Evolutionary conservation across 2,113 vertebrate species (phyloP), one percentile per base, ranked within the genome.

Genomic region (Sebastes schlegelii): DNA sequence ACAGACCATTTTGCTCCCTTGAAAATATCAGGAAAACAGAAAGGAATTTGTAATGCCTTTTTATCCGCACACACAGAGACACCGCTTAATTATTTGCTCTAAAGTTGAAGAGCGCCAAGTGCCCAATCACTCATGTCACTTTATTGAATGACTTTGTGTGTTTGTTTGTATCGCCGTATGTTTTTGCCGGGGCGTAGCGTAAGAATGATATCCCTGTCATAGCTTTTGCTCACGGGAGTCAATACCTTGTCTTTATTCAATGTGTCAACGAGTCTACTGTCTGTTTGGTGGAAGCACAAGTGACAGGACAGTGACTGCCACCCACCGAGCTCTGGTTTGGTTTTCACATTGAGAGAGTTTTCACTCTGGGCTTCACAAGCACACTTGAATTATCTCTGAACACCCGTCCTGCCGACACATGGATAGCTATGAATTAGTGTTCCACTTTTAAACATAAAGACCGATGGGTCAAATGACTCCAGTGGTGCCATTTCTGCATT

Each of bases 41-140:
- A 87, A 79, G 70, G 65, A 71, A 83, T 87, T 89, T 70, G 12
- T 58, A 82, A 88, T 87, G 75, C 63, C 16, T 83, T 72, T 90
- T 88, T 78, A 86, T 88, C 86, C 76, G 78, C 74, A 58, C 60
- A 64, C 51, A 40, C 76, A 81, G 23, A 90, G 79, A 86, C 48
- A 1, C 58, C 62, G 80, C 74, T 86, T 92, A 86, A 88, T 94
- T 91, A 93, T 94, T 91, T 91, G 90, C 83, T 89, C 64, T 86
- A 74, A 80, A 87, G 82, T 79, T 34, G 55, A 71, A 54, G 78
- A 82, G 82, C 5, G 57, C 74, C 78, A 64, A 79, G 81, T 79
- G 74, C 63, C 79, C 83, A 80, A 85, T 84, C 85, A 76, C 81
- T 79, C 83, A 26, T 84, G 79, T 87, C 77, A 45, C 80, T 85